Evolutionary conservation across 2,888 invertebrate genomes (phyloP).

Genomic region (Hydropsyche betteni): DNA sequence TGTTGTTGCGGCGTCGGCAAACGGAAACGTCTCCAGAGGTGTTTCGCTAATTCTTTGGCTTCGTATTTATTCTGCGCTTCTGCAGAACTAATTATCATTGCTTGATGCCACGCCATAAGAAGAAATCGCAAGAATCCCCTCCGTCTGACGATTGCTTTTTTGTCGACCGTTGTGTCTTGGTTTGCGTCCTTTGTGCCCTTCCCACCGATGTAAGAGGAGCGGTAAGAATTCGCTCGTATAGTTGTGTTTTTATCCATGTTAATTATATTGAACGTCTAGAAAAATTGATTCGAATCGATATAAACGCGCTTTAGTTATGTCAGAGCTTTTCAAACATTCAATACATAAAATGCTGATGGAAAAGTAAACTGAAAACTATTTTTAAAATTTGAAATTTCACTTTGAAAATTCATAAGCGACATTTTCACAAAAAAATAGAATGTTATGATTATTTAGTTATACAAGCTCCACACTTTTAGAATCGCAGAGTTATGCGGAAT

Average conservation of each 20-base stretch:
- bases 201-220: slow-evolving; percentile 15
- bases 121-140: slow-evolving; percentile 11
- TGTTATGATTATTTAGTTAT: too few species aligned
- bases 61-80: slow-evolving; percentile 14
- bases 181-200: neutral
- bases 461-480: neutral
- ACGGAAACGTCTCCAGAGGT: slow-evolving; percentile 27
- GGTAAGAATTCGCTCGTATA: neutral
- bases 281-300: too few species aligned
- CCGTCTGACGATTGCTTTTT: slow-evolving; percentile 14
- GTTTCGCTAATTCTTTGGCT: slow-evolving; percentile 22
- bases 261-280: too few species aligned
- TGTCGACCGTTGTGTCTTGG: slow-evolving; percentile 11
- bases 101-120: slow-evolving; percentile 24
- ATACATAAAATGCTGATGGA: too few species aligned
- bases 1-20: neutral
- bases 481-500: neutral
- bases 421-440: too few species aligned
- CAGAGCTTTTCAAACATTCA: too few species aligned
- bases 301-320: too few species aligned
- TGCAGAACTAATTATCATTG: slow-evolving; percentile 28
- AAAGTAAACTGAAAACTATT: too few species aligned
- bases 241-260: too few species aligned
- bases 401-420: too few species aligned
- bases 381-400: too few species aligned